Conservation (phyloP, 1,140 invertebrate species). For the Galleria mellonella region DNA sequence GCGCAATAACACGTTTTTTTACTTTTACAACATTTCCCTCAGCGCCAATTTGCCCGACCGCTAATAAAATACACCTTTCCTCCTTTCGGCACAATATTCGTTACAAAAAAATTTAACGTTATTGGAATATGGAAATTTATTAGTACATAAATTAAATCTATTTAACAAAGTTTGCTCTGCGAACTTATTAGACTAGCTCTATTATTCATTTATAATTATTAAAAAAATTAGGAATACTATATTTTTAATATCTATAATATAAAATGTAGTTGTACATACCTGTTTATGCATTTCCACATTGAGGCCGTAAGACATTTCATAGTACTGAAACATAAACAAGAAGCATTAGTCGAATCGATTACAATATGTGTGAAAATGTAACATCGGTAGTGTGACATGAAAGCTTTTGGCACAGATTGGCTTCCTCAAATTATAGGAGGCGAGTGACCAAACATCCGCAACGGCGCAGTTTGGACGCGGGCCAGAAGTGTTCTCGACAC, state of each 20-base stretch:
- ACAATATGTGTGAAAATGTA: conserved; percentile 44
- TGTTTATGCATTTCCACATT: conserved; percentile 99
- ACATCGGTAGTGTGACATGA: conserved; percentile 35
- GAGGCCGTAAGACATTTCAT: conserved; percentile 99
- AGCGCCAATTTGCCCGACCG: conserved; percentile 28
- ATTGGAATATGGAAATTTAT: conserved; percentile 22
- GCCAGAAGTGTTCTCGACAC: conserved; percentile 71
- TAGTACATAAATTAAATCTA: too few relatives aligned
- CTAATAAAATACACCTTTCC: conserved; percentile 36
- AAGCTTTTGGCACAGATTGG: conserved; percentile 60
- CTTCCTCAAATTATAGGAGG: conserved; percentile 64
- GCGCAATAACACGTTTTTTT: conserved; percentile 52
- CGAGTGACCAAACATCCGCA: conserved; percentile 72
- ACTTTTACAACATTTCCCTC: conserved; percentile 43
- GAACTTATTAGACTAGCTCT: too few relatives aligned
- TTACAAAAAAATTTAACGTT: conserved; percentile 9
- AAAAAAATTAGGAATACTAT: too few relatives aligned
- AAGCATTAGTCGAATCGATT: conserved; percentile 49
- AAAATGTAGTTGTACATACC: conserved; percentile 77
- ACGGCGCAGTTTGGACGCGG: conserved; percentile 44
- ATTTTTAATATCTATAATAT: neutral
- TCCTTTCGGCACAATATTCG: conserved; percentile 27
- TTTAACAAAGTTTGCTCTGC: too few relatives aligned
- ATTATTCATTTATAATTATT: too few relatives aligned
- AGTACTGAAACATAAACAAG: conserved; percentile 91